Percentiles rank a stretch among this genome's conserved stretches.
Evolutionary conservation across 2,113 vertebrate species (phyloP).

Genomic region (Cyphomyrus plagiostoma): DNA sequence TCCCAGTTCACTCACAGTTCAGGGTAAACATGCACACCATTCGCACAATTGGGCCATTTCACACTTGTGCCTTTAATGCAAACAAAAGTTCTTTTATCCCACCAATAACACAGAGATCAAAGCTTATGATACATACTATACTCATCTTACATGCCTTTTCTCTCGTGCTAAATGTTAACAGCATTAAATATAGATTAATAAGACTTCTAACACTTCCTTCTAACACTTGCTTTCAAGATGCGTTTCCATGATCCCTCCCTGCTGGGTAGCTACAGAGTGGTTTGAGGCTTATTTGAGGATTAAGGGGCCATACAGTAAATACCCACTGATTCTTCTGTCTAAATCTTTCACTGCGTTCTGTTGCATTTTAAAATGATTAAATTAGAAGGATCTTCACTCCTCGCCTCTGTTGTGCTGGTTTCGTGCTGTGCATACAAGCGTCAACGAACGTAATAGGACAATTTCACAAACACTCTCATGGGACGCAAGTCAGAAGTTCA

Average conservation of each 20-base stretch:
- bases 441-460: neutral
- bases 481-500: neutral
- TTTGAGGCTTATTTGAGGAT: neutral
- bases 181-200: neutral
- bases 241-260: neutral
- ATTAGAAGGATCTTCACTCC: neutral
- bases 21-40: neutral
- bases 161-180: neutral
- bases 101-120: neutral
- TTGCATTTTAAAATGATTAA: neutral
- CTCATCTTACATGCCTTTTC: neutral
- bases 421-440: neutral
- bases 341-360: neutral
- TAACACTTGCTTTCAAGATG: neutral
- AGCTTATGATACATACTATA: neutral
- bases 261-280: neutral
- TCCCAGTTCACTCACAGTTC: neutral
- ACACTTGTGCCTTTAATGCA: neutral
- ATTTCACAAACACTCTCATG: neutral
- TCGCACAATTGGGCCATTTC: neutral
- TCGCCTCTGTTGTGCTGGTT: neutral
- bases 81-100: neutral
- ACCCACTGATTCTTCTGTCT: neutral
- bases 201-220: neutral
- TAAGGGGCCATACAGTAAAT: neutral